These are phyloP conservation scores for Drosophila meridiana DNA, from an alignment of 2,888 invertebrate species.

Conservation along the genomic window DNA sequence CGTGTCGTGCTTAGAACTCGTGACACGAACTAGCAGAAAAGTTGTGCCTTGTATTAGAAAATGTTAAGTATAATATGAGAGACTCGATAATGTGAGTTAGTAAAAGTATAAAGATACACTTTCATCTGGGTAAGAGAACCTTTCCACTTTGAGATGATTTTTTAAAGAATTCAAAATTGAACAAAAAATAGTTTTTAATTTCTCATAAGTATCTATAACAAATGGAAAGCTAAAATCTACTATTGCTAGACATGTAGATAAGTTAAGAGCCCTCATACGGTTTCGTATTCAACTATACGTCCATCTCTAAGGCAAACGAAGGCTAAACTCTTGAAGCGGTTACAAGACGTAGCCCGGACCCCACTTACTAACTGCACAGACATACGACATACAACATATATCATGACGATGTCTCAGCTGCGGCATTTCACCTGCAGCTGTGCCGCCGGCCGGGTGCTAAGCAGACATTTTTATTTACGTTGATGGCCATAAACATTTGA, in stretches of 20 bases:
- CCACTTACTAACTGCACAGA: slow-evolving; percentile 5
- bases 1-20: not conserved
- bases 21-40: not conserved
- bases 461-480: slow-evolving; percentile 77
- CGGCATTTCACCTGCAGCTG: slow-evolving; percentile 44
- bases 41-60: not conserved
- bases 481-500: slow-evolving; percentile 80
- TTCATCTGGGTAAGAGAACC: not conserved
- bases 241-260: not conserved
- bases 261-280: not conserved
- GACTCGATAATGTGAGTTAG: no score
- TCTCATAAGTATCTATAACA: not conserved
- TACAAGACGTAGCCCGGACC: slow-evolving; percentile 10
- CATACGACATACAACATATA: slow-evolving; percentile 39
- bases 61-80: not conserved
- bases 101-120: not conserved
- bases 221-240: not conserved
- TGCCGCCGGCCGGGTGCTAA: slow-evolving; percentile 42
- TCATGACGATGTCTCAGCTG: slow-evolving; percentile 40
- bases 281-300: not conserved
- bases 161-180: not conserved
- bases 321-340: not conserved
- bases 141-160: not conserved
- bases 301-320: not conserved
- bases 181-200: not conserved